Evolutionary conservation across 2,888 invertebrate genomes (phyloP).

Genomic region (Agrotis puta): DNA sequence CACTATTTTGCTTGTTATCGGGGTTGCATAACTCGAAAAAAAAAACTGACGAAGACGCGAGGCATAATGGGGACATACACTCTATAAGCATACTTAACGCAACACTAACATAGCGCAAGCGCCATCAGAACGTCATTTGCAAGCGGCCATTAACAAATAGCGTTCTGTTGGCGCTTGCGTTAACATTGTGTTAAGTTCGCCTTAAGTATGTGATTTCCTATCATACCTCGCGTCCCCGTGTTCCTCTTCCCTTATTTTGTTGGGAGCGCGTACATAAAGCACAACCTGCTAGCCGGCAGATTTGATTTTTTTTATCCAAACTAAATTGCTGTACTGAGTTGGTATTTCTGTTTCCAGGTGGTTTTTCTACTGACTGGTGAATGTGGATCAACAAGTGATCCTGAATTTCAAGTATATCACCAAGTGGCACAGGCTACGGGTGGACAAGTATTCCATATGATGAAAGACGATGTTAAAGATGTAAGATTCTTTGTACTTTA

Average conservation of each 20-base stretch:
- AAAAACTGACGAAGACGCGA: too few relatives aligned
- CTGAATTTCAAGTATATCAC: constrained; percentile 70
- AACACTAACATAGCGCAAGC: too few relatives aligned
- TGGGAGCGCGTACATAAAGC: neutral
- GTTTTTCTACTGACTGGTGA: constrained; percentile 77
- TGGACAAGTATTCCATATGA: constrained; percentile 78
- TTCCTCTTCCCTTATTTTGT: too few relatives aligned
- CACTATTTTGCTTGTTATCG: constrained; percentile 8
- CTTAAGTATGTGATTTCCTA: too few relatives aligned
- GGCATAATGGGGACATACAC: too few relatives aligned
- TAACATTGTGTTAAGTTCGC: too few relatives aligned
- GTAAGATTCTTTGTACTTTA: constrained; percentile 62
- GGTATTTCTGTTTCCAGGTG: constrained; percentile 68
- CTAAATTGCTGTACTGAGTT: neutral
- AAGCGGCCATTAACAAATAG: too few relatives aligned
- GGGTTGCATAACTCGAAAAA: too few relatives aligned
- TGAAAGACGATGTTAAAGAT: constrained; percentile 69
- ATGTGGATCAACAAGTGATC: constrained; percentile 54
- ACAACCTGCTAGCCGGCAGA: neutral
- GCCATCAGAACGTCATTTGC: too few relatives aligned
- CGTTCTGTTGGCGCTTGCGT: too few relatives aligned
- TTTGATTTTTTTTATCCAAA: neutral
- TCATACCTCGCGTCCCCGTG: too few relatives aligned
- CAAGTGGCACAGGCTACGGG: constrained; percentile 72
- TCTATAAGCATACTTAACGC: too few relatives aligned